phyloP scores from a whole-genome alignment of 2,888 invertebrate genomes.

The Sycophila texana region DNA sequence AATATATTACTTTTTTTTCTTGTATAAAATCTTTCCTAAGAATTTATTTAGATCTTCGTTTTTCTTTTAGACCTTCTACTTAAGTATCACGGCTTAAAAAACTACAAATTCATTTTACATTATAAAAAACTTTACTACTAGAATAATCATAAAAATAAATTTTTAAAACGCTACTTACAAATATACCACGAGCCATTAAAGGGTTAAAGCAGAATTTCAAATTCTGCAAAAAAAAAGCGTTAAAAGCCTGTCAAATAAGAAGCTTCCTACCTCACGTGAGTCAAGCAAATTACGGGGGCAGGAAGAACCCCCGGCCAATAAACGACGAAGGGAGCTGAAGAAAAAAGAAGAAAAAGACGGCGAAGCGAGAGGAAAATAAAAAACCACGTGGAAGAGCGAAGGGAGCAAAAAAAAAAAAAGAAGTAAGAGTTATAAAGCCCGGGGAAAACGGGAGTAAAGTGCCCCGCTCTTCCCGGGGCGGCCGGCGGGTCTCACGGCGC shows the following conservation, averaged over 20 bases:
- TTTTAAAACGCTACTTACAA: no score
- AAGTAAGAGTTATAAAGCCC: constrained; percentile 41
- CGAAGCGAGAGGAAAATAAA: constrained; percentile 10
- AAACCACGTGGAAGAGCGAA: not conserved
- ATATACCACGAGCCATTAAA: no score
- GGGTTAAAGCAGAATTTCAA: no score
- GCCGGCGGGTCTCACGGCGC: constrained; percentile 45
- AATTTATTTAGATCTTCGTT: no score
- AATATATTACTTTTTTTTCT: no score
- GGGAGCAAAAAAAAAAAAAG: constrained; percentile 25
- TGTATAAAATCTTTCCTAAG: no score
- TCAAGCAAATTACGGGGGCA: not conserved
- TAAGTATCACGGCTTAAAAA: not conserved
- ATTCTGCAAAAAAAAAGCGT: no score
- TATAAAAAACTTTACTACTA: not conserved
- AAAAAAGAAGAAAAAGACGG: not conserved
- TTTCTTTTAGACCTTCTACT: no score
- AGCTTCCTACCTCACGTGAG: not conserved
- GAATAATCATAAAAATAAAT: no score
- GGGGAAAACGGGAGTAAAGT: constrained; percentile 57
- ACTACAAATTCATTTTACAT: not conserved
- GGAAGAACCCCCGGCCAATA: not conserved
- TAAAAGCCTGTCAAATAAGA: not conserved
- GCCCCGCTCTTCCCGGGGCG: constrained; percentile 32
- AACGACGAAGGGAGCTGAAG: constrained; percentile 14